These are phyloP conservation scores for Ooceraea biroi DNA, from an alignment of 1,140 invertebrate species.

Conservation along the genomic window DNA sequence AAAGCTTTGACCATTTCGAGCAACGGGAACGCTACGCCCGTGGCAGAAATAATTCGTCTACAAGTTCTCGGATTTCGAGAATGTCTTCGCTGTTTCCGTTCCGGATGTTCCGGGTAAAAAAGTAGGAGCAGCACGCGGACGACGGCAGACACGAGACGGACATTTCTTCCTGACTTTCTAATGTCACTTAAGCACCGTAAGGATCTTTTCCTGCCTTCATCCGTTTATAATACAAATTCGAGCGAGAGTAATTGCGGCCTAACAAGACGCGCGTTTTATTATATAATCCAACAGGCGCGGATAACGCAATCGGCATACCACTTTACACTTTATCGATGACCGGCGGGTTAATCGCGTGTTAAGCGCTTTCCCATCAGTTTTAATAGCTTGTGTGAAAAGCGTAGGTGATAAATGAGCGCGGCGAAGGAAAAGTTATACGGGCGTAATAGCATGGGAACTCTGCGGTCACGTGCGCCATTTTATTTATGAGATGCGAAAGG, in stretches of 20 bases:
- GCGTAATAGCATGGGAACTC: conserved; percentile 27
- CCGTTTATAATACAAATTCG: not conserved
- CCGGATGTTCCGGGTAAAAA: conserved; percentile 66
- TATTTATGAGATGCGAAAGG: conserved; percentile 51
- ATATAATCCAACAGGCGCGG: too few species aligned
- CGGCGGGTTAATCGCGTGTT: conserved; percentile 37
- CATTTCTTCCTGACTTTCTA: conserved; percentile 79
- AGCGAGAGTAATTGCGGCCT: not conserved
- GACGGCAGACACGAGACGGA: conserved; percentile 75
- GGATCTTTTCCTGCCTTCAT: conserved; percentile 26
- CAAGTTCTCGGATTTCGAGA: conserved; percentile 15
- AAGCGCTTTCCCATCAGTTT: conserved; percentile 9
- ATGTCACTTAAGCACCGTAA: conserved; percentile 75
- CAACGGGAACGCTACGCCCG: not conserved
- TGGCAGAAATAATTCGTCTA: not conserved
- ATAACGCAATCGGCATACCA: not conserved
- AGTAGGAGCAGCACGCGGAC: conserved; percentile 56
- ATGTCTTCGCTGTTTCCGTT: conserved; percentile 54
- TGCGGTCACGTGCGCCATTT: conserved; percentile 27
- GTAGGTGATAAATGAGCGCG: conserved; percentile 20
- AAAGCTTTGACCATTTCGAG: not conserved
- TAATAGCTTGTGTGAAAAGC: conserved; percentile 48
- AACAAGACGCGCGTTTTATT: not conserved
- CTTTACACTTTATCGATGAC: conserved; percentile 13
- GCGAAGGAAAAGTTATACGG: conserved; percentile 24